Evolutionary conservation across 1,140 invertebrate genomes (phyloP).

Genomic region (Brachionus paranguensis): DNA sequence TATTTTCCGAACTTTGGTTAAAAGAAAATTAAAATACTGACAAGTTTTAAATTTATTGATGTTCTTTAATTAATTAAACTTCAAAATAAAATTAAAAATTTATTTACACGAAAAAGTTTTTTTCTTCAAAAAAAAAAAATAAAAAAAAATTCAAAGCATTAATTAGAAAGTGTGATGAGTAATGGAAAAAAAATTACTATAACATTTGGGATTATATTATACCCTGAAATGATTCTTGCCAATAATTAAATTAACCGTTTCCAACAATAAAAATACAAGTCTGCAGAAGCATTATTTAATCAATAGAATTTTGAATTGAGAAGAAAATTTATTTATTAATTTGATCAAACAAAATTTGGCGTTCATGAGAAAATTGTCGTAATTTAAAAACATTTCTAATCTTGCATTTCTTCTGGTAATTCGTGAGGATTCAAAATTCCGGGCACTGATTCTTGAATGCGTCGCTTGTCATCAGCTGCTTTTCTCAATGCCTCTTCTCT

Average conservation of each 20-base stretch:
- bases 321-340: background rate
- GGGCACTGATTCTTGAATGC: slow-evolving; percentile 83
- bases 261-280: background rate
- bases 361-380: background rate
- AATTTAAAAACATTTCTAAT: slow-evolving; percentile 51
- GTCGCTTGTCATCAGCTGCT: slow-evolving; percentile 87
- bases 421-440: slow-evolving; percentile 60
- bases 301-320: background rate
- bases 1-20: too few species aligned
- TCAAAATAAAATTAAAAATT: background rate
- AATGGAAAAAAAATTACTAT: background rate
- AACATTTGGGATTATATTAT: background rate
- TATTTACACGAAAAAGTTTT: background rate
- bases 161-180: background rate
- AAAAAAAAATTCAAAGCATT: background rate
- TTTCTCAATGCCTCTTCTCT: slow-evolving; percentile 75
- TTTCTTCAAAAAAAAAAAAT: background rate
- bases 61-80: background rate
- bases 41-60: background rate
- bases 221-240: background rate
- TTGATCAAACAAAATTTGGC: slow-evolving; percentile 22
- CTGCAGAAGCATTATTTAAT: background rate
- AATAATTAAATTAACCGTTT: background rate
- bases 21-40: background rate
- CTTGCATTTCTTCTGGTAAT: slow-evolving; percentile 95